A percentile compares a stretch with the other conserved stretches of the same genome.
Evolutionary conservation across 2,113 vertebrate genomes (phyloP).

Genomic region (Campylomormyrus numenius): DNA sequence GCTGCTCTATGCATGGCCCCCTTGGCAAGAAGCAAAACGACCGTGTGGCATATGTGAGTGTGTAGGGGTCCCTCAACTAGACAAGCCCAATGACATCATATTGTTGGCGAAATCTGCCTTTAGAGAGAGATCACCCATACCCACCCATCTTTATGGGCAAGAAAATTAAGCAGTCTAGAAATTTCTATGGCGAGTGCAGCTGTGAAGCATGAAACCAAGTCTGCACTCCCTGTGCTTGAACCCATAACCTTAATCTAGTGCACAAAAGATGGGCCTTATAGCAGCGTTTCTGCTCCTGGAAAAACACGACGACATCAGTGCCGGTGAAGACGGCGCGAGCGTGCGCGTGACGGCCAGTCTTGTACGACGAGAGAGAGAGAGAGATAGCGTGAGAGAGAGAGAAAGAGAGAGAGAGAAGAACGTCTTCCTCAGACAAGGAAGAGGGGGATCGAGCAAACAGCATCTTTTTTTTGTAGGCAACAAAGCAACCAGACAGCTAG

Average conservation of each 20-base stretch:
- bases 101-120: background rate
- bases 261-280: conserved; percentile 12
- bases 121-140: background rate
- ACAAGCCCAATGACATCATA: background rate
- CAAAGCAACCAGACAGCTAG: background rate
- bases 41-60: background rate
- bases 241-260: conserved; percentile 18
- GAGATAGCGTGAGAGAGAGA: background rate
- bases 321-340: background rate
- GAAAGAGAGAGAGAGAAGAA: background rate
- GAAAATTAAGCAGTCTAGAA: background rate
- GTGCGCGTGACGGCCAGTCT: background rate
- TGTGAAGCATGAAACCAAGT: conserved; percentile 24
- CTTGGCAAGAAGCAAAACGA: background rate
- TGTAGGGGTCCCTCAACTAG: background rate
- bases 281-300: background rate
- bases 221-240: conserved; percentile 5
- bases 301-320: background rate
- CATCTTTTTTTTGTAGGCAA: conserved; percentile 14
- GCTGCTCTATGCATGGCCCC: conserved; percentile 40
- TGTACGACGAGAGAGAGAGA: background rate
- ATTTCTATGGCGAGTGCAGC: background rate
- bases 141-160: background rate
- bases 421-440: conserved; percentile 7
- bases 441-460: background rate